Percentiles rank a stretch among this genome's conserved stretches.
Conservation (phyloP, 2,888 invertebrate species). For the Heliconius erato region DNA sequence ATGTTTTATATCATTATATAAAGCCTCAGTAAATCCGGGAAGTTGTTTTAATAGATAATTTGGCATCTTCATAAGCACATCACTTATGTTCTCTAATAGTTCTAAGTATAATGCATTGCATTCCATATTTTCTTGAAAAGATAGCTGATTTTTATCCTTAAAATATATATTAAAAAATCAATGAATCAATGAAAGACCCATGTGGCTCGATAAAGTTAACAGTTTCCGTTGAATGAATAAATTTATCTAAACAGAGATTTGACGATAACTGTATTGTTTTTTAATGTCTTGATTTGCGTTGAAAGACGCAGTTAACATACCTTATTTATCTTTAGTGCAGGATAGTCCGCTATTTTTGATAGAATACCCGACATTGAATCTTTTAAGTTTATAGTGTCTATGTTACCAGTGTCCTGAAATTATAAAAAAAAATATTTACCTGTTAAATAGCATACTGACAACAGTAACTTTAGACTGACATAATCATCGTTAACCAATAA, state of each 20-base stretch:
- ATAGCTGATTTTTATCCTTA: conserved; percentile 9
- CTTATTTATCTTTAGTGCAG: neutral
- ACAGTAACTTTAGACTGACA: no score
- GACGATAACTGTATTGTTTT: no score
- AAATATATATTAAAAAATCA: conserved; percentile 11
- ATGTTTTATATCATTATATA: neutral
- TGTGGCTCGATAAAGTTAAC: neutral
- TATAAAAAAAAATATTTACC: neutral
- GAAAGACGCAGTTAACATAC: neutral
- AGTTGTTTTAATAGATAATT: neutral
- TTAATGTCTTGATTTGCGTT: no score
- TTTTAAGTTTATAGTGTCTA: neutral
- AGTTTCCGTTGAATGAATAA: neutral
- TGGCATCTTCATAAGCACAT: conserved; percentile 9
- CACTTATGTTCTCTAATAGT: conserved; percentile 9
- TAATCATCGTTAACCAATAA: no score
- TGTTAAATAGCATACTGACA: no score
- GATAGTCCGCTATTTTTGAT: conserved; percentile 6
- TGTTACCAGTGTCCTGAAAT: conserved; percentile 2
- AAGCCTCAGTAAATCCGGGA: neutral
- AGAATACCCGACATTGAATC: conserved; percentile 9
- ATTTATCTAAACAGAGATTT: neutral
- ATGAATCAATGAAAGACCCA: no score
- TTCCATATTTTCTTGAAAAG: neutral
- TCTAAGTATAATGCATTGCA: conserved; percentile 2